Conservation (phyloP, 2,888 invertebrate species). For the Cerastis leucographa region DNA sequence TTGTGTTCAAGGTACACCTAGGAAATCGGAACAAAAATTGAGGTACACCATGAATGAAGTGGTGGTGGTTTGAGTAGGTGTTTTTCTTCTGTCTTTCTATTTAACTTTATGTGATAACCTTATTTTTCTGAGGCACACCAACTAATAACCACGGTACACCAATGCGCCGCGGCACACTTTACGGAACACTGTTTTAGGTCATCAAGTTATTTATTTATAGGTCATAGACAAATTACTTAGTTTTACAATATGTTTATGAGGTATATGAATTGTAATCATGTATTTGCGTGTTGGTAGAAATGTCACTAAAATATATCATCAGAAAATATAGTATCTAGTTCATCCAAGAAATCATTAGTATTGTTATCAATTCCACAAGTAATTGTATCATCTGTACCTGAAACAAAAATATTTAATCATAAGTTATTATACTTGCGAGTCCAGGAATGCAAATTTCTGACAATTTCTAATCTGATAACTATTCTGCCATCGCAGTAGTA, state of each 20-base stretch:
- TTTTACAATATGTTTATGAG: not conserved
- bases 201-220: constrained; percentile 13
- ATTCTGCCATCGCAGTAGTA: not conserved
- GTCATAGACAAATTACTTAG: not conserved
- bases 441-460: not conserved
- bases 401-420: constrained; percentile 64
- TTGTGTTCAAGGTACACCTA: no score
- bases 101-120: no score
- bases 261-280: not conserved
- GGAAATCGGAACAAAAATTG: no score
- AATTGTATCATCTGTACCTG: constrained; percentile 71
- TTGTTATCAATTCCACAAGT: constrained; percentile 65
- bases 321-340: constrained; percentile 83
- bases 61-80: no score
- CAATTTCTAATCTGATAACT: not conserved
- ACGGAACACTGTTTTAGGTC: not conserved
- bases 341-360: constrained; percentile 78
- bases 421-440: not conserved
- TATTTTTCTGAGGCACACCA: no score
- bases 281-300: not conserved
- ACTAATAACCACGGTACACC: no score
- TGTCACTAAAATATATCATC: constrained; percentile 81
- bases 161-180: no score
- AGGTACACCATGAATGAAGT: no score
- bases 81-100: no score